phyloP scores from a whole-genome alignment of 2,113 vertebrate species.

The Redunca redunca region DNA sequence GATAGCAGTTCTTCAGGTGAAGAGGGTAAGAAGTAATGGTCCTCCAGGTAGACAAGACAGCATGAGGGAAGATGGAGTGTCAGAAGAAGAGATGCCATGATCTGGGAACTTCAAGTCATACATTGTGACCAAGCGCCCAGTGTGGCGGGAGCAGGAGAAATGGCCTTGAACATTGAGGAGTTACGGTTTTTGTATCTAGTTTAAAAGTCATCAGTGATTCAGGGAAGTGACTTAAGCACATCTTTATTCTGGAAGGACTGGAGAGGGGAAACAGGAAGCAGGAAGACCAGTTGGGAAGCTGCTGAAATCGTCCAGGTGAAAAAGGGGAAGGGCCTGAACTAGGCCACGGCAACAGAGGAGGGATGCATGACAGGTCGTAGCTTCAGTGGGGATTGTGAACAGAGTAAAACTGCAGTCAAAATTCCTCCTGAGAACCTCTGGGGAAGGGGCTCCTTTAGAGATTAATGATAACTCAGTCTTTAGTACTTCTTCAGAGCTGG shows the following conservation, averaged over 20 bases:
- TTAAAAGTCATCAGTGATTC: neutral
- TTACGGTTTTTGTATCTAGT: neutral
- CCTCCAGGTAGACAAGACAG: neutral
- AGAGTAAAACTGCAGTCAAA: neutral
- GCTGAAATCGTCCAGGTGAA: neutral
- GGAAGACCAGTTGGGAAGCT: neutral
- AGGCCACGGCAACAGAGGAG: neutral
- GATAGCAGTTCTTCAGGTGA: neutral
- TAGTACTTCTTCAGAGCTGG: neutral
- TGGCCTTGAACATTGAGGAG: neutral
- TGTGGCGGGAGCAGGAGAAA: neutral
- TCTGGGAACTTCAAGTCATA: neutral
- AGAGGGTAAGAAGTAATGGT: neutral
- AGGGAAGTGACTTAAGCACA: neutral
- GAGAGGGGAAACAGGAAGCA: neutral
- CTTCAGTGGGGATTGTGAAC: neutral
- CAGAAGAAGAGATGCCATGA: neutral
- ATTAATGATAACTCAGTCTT: neutral
- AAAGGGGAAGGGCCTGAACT: neutral
- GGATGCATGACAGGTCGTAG: neutral
- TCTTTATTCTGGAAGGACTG: neutral
- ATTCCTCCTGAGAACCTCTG: neutral
- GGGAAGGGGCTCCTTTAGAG: neutral
- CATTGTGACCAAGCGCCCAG: neutral
- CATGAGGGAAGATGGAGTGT: neutral